phyloP scores from a whole-genome alignment of 2,888 invertebrate genomes.

The Aleiodes alternator region DNA sequence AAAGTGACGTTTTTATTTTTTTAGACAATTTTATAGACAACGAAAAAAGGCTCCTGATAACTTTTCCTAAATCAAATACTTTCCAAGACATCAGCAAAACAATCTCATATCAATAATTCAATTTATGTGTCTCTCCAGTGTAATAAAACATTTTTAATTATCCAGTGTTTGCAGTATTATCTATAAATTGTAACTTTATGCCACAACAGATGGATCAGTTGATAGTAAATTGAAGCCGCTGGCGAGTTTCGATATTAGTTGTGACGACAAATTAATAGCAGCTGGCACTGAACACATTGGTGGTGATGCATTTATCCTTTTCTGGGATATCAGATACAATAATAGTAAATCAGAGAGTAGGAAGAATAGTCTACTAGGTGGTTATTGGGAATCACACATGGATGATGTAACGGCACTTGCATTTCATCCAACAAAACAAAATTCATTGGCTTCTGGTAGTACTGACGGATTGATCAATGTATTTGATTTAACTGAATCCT shows the following conservation, averaged over 20 bases:
- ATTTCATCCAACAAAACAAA: conserved; percentile 83
- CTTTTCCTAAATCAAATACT: too few species aligned
- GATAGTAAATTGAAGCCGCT: conserved; percentile 78
- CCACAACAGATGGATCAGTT: conserved; percentile 66
- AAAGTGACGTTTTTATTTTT: too few species aligned
- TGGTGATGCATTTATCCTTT: conserved; percentile 85
- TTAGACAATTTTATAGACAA: too few species aligned
- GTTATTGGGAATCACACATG: conserved; percentile 89
- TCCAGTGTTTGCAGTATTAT: too few species aligned
- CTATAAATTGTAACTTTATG: conserved; percentile 73
- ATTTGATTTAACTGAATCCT: conserved; percentile 84
- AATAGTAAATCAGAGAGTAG: conserved; percentile 72
- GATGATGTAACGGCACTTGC: conserved; percentile 83
- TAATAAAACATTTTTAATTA: too few species aligned
- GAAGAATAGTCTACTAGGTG: conserved; percentile 79
- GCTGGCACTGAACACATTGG: conserved; percentile 85
- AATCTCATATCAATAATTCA: too few species aligned
- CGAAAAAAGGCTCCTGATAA: too few species aligned
- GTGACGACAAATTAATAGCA: conserved; percentile 83
- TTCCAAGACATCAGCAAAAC: too few species aligned
- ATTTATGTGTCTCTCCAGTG: too few species aligned
- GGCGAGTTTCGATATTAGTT: conserved; percentile 85
- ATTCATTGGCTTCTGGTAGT: conserved; percentile 85
- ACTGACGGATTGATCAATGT: conserved; percentile 91
- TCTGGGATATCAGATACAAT: conserved; percentile 84